These are phyloP conservation scores for Melanostoma mellinum DNA, from an alignment of 2,888 invertebrate species.

Conservation along the genomic window DNA sequence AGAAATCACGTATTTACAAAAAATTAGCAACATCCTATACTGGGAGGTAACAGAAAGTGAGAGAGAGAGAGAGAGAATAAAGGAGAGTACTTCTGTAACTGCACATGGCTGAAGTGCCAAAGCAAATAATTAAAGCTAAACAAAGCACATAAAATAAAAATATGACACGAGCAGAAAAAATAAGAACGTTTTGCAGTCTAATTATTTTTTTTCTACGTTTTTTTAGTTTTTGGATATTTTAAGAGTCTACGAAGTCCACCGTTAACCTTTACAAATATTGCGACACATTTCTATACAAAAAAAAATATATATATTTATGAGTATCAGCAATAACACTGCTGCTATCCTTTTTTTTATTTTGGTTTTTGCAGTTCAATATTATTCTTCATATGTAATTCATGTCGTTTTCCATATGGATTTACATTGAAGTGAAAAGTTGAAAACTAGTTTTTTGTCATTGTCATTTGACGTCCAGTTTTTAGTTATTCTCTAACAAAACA, in stretches of 20 bases:
- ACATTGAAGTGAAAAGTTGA: no score
- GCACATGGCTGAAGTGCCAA: conserved; percentile 51
- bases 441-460: no score
- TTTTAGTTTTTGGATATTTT: not conserved
- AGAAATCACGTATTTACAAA: conserved; percentile 63
- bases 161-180: not conserved
- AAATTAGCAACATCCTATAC: conserved; percentile 54
- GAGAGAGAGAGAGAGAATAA: not conserved
- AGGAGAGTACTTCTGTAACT: conserved; percentile 27
- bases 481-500: no score
- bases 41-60: not conserved
- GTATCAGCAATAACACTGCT: no score
- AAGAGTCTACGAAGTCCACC: conserved; percentile 40
- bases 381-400: no score
- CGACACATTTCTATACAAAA: not conserved
- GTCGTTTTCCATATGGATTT: no score
- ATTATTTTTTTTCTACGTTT: conserved; percentile 45
- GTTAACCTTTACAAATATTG: conserved; percentile 27
- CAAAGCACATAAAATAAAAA: conserved; percentile 19
- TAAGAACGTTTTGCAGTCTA: conserved; percentile 28
- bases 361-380: no score
- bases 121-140: conserved; percentile 40
- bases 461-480: no score
- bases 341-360: no score
- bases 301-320: no score